Percentiles rank a stretch among this genome's conserved stretches.
These are phyloP conservation scores for Holotrichia oblita DNA, from an alignment of 1,140 invertebrate genomes.

Conservation along the genomic window DNA sequence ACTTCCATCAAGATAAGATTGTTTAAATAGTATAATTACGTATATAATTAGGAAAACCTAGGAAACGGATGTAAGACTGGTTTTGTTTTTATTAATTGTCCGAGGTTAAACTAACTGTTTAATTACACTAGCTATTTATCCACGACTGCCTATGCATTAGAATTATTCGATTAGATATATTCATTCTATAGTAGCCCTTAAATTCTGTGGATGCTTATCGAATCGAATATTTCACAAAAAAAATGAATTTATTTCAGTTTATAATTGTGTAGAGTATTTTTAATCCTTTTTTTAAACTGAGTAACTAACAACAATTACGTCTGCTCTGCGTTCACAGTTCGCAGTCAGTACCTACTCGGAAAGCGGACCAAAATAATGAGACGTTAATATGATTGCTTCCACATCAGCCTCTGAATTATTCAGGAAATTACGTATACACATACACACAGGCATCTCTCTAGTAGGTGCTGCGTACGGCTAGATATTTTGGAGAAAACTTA, in stretches of 20 bases:
- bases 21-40: no score
- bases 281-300: background rate
- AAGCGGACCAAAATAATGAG: conserved; percentile 19
- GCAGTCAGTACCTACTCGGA: background rate
- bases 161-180: no score
- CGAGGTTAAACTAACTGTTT: no score
- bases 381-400: conserved; percentile 25
- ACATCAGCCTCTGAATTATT: conserved; percentile 28
- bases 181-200: no score
- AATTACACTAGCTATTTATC: no score
- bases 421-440: conserved; percentile 4
- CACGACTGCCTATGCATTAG: no score
- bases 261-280: background rate
- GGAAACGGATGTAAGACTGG: no score
- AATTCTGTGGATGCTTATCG: no score
- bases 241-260: background rate
- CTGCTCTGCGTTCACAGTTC: background rate
- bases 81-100: no score
- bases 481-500: conserved; percentile 24
- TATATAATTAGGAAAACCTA: no score
- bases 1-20: no score
- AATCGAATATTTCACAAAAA: no score
- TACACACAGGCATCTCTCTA: background rate
- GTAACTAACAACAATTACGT: background rate
- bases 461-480: background rate